Evolutionary conservation across 2,888 invertebrate species (phyloP).

Genomic region (Camponotus fellah): DNA sequence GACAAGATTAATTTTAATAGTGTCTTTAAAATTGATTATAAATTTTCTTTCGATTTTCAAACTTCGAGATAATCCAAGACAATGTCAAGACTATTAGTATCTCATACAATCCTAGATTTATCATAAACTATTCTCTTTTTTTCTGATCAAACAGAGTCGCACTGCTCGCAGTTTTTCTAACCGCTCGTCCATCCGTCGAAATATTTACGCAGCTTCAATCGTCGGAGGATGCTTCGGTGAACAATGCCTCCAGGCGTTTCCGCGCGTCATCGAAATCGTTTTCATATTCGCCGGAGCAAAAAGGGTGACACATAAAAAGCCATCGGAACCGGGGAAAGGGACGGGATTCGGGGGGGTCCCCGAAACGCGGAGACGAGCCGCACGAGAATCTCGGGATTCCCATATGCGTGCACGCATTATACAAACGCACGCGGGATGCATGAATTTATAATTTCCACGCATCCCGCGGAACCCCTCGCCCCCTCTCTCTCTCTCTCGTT

Average conservation of each 20-base stretch:
- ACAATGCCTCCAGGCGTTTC: constrained; percentile 44
- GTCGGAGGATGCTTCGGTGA: constrained; percentile 27
- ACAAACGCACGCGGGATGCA: constrained; percentile 68
- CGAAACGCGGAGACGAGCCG: constrained; percentile 72
- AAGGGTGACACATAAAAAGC: constrained; percentile 55
- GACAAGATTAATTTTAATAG: too few species aligned
- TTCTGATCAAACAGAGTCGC: not conserved
- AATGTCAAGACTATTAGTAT: too few species aligned
- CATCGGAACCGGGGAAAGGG: constrained; percentile 31
- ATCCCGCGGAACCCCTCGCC: constrained; percentile 69
- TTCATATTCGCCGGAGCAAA: constrained; percentile 54
- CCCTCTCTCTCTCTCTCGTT: constrained; percentile 60
- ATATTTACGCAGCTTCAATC: constrained; percentile 51
- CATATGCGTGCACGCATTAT: constrained; percentile 38
- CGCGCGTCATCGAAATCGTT: constrained; percentile 52
- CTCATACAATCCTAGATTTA: too few species aligned
- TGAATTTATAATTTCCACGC: constrained; percentile 86
- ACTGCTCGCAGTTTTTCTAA: not conserved
- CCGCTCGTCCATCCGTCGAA: constrained; percentile 39
- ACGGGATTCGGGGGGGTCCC: constrained; percentile 64
- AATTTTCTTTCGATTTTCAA: too few species aligned
- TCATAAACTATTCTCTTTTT: not conserved
- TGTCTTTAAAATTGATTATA: too few species aligned
- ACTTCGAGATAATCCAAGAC: too few species aligned
- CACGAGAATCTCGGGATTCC: constrained; percentile 30